Base-by-base conservation (phyloP, 2,888 invertebrate genomes). In the Drosophila niveifrons region DNA sequence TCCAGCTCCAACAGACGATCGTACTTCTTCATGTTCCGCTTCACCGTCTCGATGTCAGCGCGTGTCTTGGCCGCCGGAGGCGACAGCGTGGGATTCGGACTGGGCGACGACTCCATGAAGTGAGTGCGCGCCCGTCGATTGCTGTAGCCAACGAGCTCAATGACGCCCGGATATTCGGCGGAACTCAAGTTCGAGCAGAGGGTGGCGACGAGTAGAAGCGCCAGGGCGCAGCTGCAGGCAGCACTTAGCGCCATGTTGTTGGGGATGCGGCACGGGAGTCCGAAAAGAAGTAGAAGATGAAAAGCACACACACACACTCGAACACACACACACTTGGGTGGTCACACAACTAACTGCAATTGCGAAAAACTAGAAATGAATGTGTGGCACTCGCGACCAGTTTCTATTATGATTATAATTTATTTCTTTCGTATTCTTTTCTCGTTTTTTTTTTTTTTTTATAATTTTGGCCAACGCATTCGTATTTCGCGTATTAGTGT, bases 11-110 rank as follows among this genome's bases (percentile, higher is more conserved):
- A 66, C 11, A 92, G 72, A 18, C 90, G 88, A 69, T 92, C 92
- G 62, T 92, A 92, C 70, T 92, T 91, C 53, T 91, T 90, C 61
- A 92, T 92, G 61, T 92, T 92, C 28, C 90, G 84, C 53, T 91
- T 91, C 0, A 92, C 92, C 0, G 91, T 91, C 55, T 92, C 92
- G 55, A 92, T 92, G 47, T 92, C 92, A 2, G 92, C 92, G 23
- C 90, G 90, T 48, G 89, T 90, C 83, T 92, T 92, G 46, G 91
- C 82, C 17, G 89, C 88, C 2, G 90, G 87, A 10, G 90, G 88
- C 9, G 88, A 76, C 17, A 79, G 18, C 2, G 86, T 83, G 0
- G 79, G 77, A 50, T 66, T 72, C n/a, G 77, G 29, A 8, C 23
- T 57, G 15, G 57, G 64, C n/a, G 50, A 58, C n/a, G 50, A 58